Conservation (phyloP, 2,113 vertebrate species). For the Planiliza haematocheilus region DNA sequence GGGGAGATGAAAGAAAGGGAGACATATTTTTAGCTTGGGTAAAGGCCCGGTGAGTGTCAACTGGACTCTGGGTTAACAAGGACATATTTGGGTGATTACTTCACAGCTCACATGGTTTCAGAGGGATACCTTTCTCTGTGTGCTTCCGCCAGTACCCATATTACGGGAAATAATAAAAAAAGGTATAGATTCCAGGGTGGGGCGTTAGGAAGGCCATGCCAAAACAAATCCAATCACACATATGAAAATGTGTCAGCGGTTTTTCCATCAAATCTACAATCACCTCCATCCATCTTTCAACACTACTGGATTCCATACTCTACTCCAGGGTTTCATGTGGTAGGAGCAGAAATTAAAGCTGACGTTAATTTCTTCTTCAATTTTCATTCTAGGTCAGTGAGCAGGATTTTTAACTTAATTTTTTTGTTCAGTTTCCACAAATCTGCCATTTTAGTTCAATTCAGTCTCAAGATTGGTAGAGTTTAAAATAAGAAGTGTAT, state of each 20-base stretch:
- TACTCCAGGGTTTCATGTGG: conserved; percentile 50
- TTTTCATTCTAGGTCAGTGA: conserved; percentile 63
- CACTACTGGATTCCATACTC: conserved; percentile 33
- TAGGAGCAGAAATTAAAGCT: conserved; percentile 65
- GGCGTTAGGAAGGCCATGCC: conserved; percentile 36
- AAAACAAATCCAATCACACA: conserved; percentile 65
- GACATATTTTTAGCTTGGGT: conserved; percentile 71
- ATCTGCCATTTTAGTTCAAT: conserved; percentile 34
- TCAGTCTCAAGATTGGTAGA: conserved; percentile 30
- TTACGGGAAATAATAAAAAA: conserved; percentile 77
- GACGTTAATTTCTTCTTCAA: conserved; percentile 63
- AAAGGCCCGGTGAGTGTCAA: conserved; percentile 61
- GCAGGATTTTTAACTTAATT: conserved; percentile 7
- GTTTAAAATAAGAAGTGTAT: conserved; percentile 27
- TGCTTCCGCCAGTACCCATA: conserved; percentile 50
- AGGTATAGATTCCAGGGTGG: conserved; percentile 62
- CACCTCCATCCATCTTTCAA: conserved; percentile 26
- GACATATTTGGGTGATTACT: conserved; percentile 68
- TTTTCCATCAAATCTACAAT: conserved; percentile 59
- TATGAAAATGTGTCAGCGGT: conserved; percentile 61
- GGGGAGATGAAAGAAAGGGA: conserved; percentile 71
- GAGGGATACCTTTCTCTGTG: conserved; percentile 67
- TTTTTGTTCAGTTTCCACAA: not conserved
- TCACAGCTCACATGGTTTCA: conserved; percentile 65
- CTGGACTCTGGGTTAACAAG: conserved; percentile 62